Evolutionary conservation across 2,797 vertebrate species (phyloP).

Genomic region (Buceros bicornis): DNA sequence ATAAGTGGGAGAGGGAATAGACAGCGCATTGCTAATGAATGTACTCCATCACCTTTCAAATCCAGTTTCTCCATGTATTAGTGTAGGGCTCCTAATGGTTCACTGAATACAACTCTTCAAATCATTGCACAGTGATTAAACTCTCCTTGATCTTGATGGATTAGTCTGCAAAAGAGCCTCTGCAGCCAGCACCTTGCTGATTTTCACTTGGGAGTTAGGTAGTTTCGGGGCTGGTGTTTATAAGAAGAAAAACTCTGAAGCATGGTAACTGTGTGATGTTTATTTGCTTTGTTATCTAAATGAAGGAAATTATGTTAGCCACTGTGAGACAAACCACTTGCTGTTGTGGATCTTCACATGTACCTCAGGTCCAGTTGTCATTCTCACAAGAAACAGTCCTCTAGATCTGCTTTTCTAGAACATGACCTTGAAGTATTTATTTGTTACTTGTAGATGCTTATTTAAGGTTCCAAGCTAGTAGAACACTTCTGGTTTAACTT

Average conservation of each 20-base stretch:
- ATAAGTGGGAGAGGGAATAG: background rate
- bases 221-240: background rate
- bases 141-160: background rate
- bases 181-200: background rate
- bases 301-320: background rate
- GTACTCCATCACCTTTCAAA: background rate
- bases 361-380: background rate
- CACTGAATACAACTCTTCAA: background rate
- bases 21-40: background rate
- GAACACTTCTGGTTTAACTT: background rate
- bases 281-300: background rate
- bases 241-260: background rate
- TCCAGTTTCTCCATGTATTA: background rate
- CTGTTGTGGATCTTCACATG: background rate
- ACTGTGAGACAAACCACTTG: background rate
- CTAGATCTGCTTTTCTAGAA: background rate
- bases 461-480: background rate
- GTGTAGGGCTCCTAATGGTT: background rate
- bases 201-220: background rate
- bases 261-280: background rate
- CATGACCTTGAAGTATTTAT: background rate
- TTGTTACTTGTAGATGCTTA: background rate
- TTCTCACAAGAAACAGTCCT: background rate
- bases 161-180: background rate
- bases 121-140: background rate